phyloP scores from a whole-genome alignment of 2,797 vertebrate genomes.

The Coendou prehensilis region DNA sequence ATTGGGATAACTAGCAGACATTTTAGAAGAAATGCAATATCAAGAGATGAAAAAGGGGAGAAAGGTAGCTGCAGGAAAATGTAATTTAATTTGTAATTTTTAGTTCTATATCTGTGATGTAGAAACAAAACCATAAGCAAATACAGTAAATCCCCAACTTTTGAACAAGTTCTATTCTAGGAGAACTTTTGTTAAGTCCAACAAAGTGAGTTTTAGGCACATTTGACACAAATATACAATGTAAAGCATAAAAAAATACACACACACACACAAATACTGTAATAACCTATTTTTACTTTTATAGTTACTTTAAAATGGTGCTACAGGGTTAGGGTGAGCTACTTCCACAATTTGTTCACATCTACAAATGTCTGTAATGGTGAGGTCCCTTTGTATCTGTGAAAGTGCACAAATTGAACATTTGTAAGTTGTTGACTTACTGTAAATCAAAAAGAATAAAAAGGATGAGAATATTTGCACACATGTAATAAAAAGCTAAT shows the following conservation, averaged over 20 bases:
- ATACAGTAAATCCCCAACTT: background rate
- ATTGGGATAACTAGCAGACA: background rate
- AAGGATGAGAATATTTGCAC: background rate
- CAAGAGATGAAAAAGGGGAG: background rate
- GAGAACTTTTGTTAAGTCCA: background rate
- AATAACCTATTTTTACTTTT: background rate
- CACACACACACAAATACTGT: background rate
- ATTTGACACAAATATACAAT: background rate
- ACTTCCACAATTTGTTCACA: background rate
- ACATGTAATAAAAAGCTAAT: background rate
- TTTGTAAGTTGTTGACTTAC: background rate
- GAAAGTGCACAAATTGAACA: background rate
- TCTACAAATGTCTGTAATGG: too few species aligned
- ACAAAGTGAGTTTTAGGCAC: background rate
- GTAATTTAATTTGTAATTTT: background rate
- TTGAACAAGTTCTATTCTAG: background rate
- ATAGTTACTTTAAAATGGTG: background rate
- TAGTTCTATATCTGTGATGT: background rate
- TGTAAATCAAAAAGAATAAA: background rate
- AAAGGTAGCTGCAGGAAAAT: background rate
- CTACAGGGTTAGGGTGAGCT: background rate
- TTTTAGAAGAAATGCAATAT: background rate
- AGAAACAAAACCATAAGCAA: background rate
- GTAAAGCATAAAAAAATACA: background rate
- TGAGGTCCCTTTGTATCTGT: background rate